Evolutionary conservation across 1,140 invertebrate species (phyloP).

Genomic region (Drosophila tropicalis): DNA sequence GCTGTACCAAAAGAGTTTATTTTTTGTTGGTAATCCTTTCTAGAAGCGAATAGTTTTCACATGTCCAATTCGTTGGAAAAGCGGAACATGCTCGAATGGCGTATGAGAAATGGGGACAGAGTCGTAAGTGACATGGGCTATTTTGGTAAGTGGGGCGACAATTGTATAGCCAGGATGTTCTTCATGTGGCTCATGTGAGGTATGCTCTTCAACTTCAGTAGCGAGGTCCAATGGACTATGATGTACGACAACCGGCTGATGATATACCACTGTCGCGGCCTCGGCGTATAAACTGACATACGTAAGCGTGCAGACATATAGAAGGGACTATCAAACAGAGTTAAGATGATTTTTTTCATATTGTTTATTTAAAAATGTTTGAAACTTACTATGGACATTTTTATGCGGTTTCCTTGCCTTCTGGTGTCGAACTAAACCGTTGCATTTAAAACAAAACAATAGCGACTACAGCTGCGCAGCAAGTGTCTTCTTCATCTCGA

Average conservation of each 20-base stretch:
- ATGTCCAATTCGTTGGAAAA: slow-evolving; percentile 74
- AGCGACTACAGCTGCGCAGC: slow-evolving; percentile 36
- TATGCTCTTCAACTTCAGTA: not conserved
- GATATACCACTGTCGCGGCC: slow-evolving; percentile 60
- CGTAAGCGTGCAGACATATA: not conserved
- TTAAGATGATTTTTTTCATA: slow-evolving; percentile 13
- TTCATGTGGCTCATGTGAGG: slow-evolving; percentile 13
- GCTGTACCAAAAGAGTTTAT: not conserved
- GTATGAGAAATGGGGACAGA: slow-evolving; percentile 71
- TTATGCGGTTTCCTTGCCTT: slow-evolving; percentile 24
- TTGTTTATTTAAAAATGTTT: not conserved
- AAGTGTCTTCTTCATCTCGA: slow-evolving; percentile 31
- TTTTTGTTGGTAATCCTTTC: slow-evolving; percentile 4
- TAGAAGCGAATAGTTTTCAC: slow-evolving; percentile 49
- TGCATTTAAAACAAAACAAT: slow-evolving; percentile 27
- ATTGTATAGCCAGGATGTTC: slow-evolving; percentile 68
- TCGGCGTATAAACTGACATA: slow-evolving; percentile 2
- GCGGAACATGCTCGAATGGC: slow-evolving; percentile 71
- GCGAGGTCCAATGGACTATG: slow-evolving; percentile 42
- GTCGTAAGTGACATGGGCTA: slow-evolving; percentile 75
- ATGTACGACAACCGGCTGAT: slow-evolving; percentile 59
- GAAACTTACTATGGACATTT: slow-evolving; percentile 47
- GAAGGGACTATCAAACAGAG: not conserved
- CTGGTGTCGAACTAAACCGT: slow-evolving; percentile 56
- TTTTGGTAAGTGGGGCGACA: slow-evolving; percentile 71